Percentiles rank a stretch among this genome's conserved stretches.
Evolutionary conservation across 2,113 vertebrate genomes (phyloP).

Genomic region (Notarius lentiginosus): DNA sequence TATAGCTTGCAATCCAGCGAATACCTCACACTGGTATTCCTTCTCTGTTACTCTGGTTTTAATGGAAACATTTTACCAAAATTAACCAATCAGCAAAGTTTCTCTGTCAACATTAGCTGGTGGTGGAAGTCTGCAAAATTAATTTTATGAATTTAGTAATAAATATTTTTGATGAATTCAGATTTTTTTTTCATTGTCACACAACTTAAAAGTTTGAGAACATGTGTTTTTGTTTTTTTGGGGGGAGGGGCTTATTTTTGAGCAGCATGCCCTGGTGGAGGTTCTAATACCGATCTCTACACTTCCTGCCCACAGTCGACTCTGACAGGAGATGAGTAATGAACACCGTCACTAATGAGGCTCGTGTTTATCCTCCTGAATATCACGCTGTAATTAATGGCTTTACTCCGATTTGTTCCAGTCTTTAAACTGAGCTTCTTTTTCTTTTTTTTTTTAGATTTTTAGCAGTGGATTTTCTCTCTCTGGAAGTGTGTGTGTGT

Average conservation of each 20-base stretch:
- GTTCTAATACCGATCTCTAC: background rate
- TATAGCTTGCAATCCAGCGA: background rate
- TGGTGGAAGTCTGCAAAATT: background rate
- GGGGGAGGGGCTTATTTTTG: background rate
- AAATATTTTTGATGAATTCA: background rate
- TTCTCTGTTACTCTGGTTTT: background rate
- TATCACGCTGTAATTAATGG: constrained; percentile 9
- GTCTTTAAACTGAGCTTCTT: background rate
- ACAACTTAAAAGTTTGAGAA: background rate
- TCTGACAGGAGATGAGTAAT: background rate
- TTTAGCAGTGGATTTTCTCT: background rate
- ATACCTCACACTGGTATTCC: background rate
- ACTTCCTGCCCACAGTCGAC: no score
- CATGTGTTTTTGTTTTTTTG: no score
- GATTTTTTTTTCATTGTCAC: background rate
- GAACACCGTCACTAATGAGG: background rate
- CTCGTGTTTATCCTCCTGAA: background rate
- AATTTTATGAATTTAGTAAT: background rate
- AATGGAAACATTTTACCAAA: background rate
- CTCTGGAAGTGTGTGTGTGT: background rate
- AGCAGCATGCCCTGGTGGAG: background rate
- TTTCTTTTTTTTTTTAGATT: background rate
- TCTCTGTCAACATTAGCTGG: background rate
- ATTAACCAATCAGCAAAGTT: background rate
- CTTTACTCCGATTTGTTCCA: constrained; percentile 6